A percentile compares a stretch with the other conserved stretches of the same genome.
These are phyloP conservation scores for Meandrusa payeni DNA, from an alignment of 2,888 invertebrate genomes.

Conservation along the genomic window DNA sequence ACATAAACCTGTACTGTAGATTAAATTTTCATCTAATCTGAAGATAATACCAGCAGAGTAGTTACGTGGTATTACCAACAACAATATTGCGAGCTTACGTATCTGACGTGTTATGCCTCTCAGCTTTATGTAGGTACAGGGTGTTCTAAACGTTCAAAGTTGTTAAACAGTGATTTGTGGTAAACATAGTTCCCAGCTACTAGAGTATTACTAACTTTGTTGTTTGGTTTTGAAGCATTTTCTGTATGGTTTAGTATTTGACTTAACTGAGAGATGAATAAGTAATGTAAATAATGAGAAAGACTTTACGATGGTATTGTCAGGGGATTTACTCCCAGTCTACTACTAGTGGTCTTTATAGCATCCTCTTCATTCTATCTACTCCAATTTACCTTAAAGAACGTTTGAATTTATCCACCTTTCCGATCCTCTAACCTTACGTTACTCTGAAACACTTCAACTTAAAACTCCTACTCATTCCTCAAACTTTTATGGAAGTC, in stretches of 20 bases:
- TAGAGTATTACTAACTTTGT: constrained; percentile 1
- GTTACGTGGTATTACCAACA: not conserved
- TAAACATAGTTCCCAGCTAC: constrained; percentile 1
- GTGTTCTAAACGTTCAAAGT: constrained; percentile 5
- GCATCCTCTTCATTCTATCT: too few species aligned
- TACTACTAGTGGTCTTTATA: too few species aligned
- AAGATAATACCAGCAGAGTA: not conserved
- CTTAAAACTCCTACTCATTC: too few species aligned
- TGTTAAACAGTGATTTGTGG: constrained; percentile 5
- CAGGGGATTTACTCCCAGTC: too few species aligned
- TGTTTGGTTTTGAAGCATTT: not conserved
- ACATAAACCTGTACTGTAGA: not conserved
- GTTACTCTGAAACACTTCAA: too few species aligned
- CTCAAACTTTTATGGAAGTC: too few species aligned
- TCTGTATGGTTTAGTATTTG: too few species aligned
- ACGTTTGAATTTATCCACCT: too few species aligned
- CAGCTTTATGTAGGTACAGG: constrained; percentile 4
- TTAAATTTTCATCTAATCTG: constrained; percentile 1
- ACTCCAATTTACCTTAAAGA: too few species aligned
- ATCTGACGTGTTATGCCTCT: not conserved
- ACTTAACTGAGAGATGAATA: too few species aligned
- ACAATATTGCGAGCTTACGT: constrained; percentile 4
- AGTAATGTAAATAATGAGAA: too few species aligned
- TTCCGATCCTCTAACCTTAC: too few species aligned
- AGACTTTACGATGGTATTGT: not conserved